Percentiles rank a stretch among this genome's conserved stretches.
Evolutionary conservation across 1,140 invertebrate species (phyloP).

Genomic region (Nasonia vitripennis): DNA sequence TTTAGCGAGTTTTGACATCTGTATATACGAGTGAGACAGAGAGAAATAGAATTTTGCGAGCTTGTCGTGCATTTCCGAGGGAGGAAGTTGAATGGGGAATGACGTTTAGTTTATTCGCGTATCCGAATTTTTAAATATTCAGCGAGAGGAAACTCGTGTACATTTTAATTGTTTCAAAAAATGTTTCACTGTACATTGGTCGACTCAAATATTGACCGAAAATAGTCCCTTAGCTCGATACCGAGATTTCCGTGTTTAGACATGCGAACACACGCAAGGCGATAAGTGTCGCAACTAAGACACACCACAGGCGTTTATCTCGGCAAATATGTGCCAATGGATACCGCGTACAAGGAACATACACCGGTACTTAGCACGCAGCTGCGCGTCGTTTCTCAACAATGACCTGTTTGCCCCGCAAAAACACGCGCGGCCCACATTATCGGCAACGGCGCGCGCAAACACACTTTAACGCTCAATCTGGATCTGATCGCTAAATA

Average conservation of each 20-base stretch:
- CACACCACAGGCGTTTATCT: not conserved
- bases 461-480: not conserved
- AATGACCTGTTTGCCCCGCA: not conserved
- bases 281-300: not conserved
- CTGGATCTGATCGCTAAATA: not conserved
- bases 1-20: conserved; percentile 11
- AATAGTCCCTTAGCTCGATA: no score
- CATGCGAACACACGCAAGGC: not conserved
- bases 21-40: not conserved
- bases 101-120: not conserved
- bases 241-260: not conserved
- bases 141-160: not conserved
- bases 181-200: no score
- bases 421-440: not conserved
- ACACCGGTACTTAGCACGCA: not conserved
- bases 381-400: not conserved
- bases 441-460: not conserved
- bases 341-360: not conserved
- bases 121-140: not conserved
- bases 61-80: not conserved
- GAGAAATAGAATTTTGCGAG: not conserved
- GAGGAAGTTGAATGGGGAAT: not conserved
- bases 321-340: not conserved
- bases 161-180: no score
- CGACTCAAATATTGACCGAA: no score